Conservation (phyloP, 1,140 invertebrate genomes). For the Cataglyphis hispanica region DNA sequence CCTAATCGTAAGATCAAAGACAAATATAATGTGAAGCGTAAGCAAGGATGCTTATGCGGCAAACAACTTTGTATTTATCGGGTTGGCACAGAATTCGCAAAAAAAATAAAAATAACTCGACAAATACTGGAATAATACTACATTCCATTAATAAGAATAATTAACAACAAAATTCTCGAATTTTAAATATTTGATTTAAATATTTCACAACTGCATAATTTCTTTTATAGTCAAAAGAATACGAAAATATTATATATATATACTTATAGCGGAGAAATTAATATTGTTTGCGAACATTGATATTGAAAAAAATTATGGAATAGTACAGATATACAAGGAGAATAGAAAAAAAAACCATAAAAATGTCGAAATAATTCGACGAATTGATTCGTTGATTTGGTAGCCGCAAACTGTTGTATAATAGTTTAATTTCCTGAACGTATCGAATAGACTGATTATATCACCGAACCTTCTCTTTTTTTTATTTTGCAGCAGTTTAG, state of each 20-base stretch:
- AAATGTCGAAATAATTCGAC: neutral
- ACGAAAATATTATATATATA: no score
- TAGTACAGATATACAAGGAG: neutral
- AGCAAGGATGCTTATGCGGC: neutral
- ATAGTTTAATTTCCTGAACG: constrained; percentile 46
- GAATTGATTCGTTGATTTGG: neutral
- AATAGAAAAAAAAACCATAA: neutral
- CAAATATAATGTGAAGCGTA: neutral
- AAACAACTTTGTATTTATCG: constrained; percentile 3
- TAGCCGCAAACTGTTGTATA: neutral
- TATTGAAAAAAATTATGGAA: neutral
- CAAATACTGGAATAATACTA: no score
- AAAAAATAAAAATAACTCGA: neutral
- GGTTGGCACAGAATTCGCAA: neutral
- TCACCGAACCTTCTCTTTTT: neutral
- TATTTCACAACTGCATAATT: no score
- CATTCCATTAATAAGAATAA: neutral
- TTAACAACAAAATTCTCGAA: neutral
- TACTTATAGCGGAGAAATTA: no score
- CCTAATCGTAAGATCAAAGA: neutral
- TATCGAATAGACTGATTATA: neutral
- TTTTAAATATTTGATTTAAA: no score
- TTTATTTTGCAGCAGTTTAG: neutral
- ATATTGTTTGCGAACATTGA: neutral
- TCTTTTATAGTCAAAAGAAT: no score